phyloP scores from a whole-genome alignment of 1,140 invertebrate genomes.

The Anadara kagoshimensis region DNA sequence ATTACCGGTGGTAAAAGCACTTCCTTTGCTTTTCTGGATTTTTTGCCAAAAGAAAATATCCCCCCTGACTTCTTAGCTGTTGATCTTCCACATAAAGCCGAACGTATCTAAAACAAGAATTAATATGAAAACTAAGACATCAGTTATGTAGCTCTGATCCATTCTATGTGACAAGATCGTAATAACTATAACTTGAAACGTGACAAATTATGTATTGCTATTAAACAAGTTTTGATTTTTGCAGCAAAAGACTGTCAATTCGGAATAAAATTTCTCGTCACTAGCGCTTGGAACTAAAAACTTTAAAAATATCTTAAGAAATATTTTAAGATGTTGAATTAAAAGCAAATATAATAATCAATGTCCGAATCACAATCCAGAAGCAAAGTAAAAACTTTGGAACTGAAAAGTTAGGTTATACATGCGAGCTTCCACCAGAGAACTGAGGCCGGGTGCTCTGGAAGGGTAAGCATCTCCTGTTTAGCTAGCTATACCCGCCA shows the following conservation, averaged over 20 bases:
- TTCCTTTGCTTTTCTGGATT: slow-evolving; percentile 17
- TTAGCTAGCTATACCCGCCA: no score
- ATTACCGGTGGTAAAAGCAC: slow-evolving; percentile 59
- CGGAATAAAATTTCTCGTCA: neutral
- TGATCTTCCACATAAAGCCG: neutral
- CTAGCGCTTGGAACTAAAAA: neutral
- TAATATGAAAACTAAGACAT: neutral
- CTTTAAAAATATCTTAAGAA: no score
- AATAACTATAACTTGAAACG: neutral
- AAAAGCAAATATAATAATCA: neutral
- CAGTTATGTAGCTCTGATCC: neutral
- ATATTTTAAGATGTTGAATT: neutral
- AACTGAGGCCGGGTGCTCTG: no score
- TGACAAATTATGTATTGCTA: neutral
- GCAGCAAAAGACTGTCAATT: neutral
- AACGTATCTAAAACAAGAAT: slow-evolving; percentile 21
- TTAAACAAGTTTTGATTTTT: neutral
- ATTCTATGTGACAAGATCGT: neutral
- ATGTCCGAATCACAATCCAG: no score
- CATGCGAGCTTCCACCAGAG: no score
- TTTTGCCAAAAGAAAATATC: slow-evolving; percentile 1
- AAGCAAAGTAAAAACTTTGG: no score
- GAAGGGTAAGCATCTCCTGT: no score
- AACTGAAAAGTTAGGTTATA: no score
- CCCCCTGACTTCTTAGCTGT: slow-evolving; percentile 10